Evolutionary conservation across 1,140 invertebrate genomes (phyloP).

Genomic region (Hestina assimilis): DNA sequence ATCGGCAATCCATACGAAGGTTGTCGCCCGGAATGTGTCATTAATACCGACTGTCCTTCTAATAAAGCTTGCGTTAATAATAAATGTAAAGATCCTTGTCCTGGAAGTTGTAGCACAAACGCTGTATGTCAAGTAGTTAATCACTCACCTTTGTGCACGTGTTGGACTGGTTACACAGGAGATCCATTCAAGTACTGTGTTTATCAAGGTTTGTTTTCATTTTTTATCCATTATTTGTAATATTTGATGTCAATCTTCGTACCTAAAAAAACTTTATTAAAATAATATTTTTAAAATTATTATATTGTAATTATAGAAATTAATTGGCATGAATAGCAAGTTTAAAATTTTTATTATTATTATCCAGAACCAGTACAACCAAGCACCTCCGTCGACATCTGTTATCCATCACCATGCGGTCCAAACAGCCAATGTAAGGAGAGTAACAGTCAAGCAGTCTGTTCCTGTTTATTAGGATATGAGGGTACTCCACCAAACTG

Average conservation of each 20-base stretch:
- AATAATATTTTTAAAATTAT: constrained; percentile 4
- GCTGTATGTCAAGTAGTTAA: constrained; percentile 85
- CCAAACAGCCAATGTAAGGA: constrained; percentile 82
- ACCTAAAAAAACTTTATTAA: no score
- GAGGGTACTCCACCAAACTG: constrained; percentile 80
- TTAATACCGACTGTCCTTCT: constrained; percentile 84
- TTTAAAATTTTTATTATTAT: constrained; percentile 17
- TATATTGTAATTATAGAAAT: neutral
- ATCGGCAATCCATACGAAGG: constrained; percentile 86
- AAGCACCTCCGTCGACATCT: constrained; percentile 72
- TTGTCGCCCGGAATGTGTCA: constrained; percentile 84
- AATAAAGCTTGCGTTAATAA: constrained; percentile 80
- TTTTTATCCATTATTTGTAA: no score
- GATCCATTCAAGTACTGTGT: constrained; percentile 85
- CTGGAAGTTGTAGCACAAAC: constrained; percentile 80
- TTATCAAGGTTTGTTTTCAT: constrained; percentile 58
- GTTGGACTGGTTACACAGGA: constrained; percentile 83
- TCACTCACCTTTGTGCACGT: constrained; percentile 82
- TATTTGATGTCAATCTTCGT: no score
- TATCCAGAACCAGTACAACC: constrained; percentile 52
- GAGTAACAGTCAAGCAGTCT: constrained; percentile 79
- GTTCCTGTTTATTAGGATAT: constrained; percentile 82
- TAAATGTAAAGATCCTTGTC: constrained; percentile 83
- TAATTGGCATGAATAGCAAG: neutral
- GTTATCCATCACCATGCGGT: constrained; percentile 82